phyloP scores from a whole-genome alignment of 2,113 vertebrate species.

The Amphiprion ocellaris region DNA sequence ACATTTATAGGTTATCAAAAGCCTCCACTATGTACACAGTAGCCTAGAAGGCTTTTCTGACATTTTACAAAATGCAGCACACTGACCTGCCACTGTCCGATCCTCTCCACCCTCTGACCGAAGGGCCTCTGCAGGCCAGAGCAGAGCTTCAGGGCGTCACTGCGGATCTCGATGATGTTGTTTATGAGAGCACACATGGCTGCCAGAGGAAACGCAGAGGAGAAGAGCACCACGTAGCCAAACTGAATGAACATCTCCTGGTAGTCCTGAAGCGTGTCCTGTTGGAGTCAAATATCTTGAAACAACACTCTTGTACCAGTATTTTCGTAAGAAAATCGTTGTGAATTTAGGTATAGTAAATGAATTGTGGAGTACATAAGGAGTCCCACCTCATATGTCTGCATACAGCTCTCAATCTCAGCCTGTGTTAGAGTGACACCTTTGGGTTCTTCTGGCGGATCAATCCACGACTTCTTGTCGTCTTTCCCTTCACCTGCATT shows the following conservation, averaged over 20 bases:
- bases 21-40: too few relatives aligned
- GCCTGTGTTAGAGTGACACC: constrained; percentile 90
- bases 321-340: background rate
- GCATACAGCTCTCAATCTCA: constrained; percentile 97
- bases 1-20: background rate
- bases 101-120: constrained; percentile 92
- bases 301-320: background rate
- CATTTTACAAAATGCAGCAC: constrained; percentile 6
- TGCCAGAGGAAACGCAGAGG: constrained; percentile 94
- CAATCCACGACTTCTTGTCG: constrained; percentile 92
- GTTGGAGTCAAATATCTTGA: constrained; percentile 27
- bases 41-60: constrained; percentile 17
- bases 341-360: background rate
- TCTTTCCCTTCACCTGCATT: constrained; percentile 69
- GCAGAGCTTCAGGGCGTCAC: constrained; percentile 95
- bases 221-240: constrained; percentile 97
- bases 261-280: constrained; percentile 98
- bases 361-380: background rate
- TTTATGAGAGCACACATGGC: constrained; percentile 96
- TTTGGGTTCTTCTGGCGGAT: constrained; percentile 90
- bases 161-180: constrained; percentile 96
- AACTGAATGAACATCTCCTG: constrained; percentile 99
- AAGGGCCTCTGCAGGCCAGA: constrained; percentile 94
- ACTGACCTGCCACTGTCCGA: constrained; percentile 96
- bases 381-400: constrained; percentile 91